These are phyloP conservation scores for Sebastes hopkinsi DNA, from an alignment of 2,797 vertebrate genomes.

Conservation along the genomic window DNA sequence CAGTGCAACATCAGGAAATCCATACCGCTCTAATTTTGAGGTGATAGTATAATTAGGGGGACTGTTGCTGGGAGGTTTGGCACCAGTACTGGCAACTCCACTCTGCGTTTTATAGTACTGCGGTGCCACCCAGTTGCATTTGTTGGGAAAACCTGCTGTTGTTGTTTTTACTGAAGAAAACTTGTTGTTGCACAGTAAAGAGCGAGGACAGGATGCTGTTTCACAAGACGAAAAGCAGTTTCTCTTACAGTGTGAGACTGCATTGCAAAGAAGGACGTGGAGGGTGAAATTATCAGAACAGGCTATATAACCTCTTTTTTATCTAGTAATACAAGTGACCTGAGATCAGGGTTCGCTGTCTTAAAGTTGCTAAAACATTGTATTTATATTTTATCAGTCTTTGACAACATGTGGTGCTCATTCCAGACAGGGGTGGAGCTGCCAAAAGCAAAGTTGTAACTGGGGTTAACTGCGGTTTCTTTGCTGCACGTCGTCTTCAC, in stretches of 20 bases:
- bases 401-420: no score
- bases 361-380: no score
- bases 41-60: slow-evolving; percentile 60
- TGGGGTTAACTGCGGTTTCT: no score
- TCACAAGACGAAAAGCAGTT: background rate
- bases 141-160: slow-evolving; percentile 3
- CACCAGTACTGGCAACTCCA: slow-evolving; percentile 11
- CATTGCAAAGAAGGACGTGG: background rate
- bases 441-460: no score
- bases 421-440: no score
- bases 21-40: slow-evolving; percentile 54
- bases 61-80: slow-evolving; percentile 59
- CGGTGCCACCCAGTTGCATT: slow-evolving; percentile 5
- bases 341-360: background rate
- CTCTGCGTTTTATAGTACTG: background rate
- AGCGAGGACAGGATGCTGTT: background rate
- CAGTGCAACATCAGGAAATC: slow-evolving; percentile 57
- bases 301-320: background rate
- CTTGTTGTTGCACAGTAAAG: background rate
- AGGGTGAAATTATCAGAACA: background rate
- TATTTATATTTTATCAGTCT: no score
- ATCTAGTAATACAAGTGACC: background rate
- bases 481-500: no score
- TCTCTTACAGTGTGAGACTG: background rate
- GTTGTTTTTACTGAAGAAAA: background rate